Evolutionary conservation across 2,888 invertebrate species (phyloP).

Genomic region (Baronia brevicornis): DNA sequence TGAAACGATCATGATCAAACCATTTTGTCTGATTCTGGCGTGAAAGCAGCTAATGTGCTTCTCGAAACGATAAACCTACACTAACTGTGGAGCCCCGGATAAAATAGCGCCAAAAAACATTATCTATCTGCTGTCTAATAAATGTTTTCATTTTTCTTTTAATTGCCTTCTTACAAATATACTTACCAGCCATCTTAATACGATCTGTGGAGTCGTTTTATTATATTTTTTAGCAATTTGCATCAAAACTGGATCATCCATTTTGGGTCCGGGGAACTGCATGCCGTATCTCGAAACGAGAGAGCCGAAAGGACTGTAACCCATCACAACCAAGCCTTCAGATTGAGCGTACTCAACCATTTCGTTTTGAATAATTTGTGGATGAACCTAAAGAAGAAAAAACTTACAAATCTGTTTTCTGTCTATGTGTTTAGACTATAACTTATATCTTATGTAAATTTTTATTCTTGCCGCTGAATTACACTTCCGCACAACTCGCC

Average conservation of each 20-base stretch:
- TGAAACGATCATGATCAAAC: no score
- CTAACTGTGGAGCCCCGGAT: no score
- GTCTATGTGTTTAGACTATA: background rate
- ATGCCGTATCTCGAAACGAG: conserved; percentile 59
- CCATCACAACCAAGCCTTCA: conserved; percentile 77
- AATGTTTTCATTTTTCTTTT: no score
- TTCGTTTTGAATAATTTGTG: conserved; percentile 79
- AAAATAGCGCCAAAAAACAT: no score
- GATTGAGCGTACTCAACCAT: conserved; percentile 77
- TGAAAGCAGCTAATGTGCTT: no score
- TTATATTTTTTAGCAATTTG: conserved; percentile 77
- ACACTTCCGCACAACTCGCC: no score
- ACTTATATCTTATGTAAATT: no score
- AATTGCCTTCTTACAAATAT: background rate
- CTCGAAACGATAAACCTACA: no score
- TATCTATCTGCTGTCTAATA: no score
- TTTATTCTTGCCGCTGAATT: no score
- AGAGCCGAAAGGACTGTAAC: conserved; percentile 80
- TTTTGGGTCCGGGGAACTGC: conserved; percentile 61
- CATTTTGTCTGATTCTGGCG: no score
- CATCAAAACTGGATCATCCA: conserved; percentile 65
- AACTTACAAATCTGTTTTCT: background rate
- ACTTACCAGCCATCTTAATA: conserved; percentile 79
- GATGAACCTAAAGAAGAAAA: conserved; percentile 58
- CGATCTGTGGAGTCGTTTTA: conserved; percentile 79